Conservation (phyloP, 2,113 vertebrate species). For the Erythrocercus mccallii region DNA sequence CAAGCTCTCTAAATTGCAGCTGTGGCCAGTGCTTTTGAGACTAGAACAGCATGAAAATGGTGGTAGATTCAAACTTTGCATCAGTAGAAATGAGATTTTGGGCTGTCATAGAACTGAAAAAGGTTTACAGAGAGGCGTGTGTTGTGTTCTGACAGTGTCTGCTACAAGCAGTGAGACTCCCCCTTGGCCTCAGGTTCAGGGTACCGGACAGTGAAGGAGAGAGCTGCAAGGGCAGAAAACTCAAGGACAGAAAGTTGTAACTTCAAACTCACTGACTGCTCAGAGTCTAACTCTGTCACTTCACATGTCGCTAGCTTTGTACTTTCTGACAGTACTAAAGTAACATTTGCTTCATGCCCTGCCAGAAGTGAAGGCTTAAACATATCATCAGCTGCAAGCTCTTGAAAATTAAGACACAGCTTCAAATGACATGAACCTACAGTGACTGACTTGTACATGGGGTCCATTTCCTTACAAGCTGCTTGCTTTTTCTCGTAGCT, state of each 20-base stretch:
- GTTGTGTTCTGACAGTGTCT: background rate
- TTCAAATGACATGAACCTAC: background rate
- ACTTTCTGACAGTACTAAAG: background rate
- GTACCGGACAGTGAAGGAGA: background rate
- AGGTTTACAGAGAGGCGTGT: background rate
- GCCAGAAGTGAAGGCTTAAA: slow-evolving; percentile 2
- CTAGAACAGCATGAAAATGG: background rate
- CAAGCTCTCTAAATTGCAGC: background rate
- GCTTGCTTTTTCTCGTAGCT: background rate
- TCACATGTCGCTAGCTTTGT: background rate
- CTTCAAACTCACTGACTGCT: background rate
- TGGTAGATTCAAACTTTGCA: background rate
- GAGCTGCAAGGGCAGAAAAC: background rate
- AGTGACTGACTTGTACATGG: background rate
- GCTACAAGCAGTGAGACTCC: background rate
- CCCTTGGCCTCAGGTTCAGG: background rate
- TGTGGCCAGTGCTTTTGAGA: background rate
- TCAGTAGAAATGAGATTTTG: background rate
- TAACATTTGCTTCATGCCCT: background rate
- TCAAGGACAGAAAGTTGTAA: background rate
- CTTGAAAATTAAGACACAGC: background rate
- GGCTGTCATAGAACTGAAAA: background rate
- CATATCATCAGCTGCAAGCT: background rate
- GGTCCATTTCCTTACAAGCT: background rate
- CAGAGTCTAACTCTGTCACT: background rate